These are phyloP conservation scores for Coryphaenoides rupestris DNA, from an alignment of 2,113 vertebrate species.

Conservation along the genomic window DNA sequence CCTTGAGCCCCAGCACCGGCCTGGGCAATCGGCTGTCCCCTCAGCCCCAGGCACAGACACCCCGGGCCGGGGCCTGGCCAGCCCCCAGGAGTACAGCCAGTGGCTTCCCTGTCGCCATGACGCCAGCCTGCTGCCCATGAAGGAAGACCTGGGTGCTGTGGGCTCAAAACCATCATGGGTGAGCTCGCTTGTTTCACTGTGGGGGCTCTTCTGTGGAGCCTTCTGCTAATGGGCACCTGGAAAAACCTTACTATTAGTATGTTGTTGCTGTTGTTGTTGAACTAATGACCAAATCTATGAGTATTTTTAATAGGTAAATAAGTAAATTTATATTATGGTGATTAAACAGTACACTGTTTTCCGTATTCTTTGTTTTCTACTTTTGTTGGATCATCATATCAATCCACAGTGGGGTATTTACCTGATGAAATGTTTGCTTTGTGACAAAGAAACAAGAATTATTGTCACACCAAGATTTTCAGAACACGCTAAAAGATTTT, in stretches of 20 bases:
- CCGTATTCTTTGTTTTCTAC: too few species aligned
- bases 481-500: too few species aligned
- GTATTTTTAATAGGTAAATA: too few species aligned
- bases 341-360: too few species aligned
- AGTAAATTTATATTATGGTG: too few species aligned
- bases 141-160: slow-evolving; percentile 94
- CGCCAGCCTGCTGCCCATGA: slow-evolving; percentile 93
- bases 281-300: neutral
- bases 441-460: too few species aligned
- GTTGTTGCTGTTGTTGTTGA: neutral
- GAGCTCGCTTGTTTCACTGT: slow-evolving; percentile 32
- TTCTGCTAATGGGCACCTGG: too few species aligned
- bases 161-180: slow-evolving; percentile 90
- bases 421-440: too few species aligned
- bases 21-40: slow-evolving; percentile 50
- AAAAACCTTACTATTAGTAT: neutral
- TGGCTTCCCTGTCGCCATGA: slow-evolving; percentile 94
- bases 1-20: slow-evolving; percentile 52
- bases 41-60: slow-evolving; percentile 72
- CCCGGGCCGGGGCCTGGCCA: slow-evolving; percentile 86
- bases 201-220: neutral
- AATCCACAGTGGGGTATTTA: too few species aligned
- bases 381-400: too few species aligned
- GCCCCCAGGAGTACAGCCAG: slow-evolving; percentile 91
- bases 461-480: too few species aligned